Evolutionary conservation across 2,888 invertebrate genomes (phyloP).

Genomic region (Spisula solida): DNA sequence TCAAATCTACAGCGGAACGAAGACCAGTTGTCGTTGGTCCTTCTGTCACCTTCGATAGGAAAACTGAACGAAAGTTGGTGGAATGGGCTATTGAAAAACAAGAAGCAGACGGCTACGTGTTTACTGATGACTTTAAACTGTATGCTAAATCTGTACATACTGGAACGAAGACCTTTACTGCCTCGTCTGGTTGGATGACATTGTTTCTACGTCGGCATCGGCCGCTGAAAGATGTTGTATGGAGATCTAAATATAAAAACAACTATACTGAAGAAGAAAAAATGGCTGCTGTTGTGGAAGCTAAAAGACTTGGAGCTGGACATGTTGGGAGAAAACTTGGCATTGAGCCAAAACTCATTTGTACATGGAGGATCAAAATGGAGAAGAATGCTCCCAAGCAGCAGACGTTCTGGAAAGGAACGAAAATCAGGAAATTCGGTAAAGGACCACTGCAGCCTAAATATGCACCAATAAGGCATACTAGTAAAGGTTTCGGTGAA

Average conservation of each 20-base stretch:
- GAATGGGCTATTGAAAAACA: conserved; percentile 67
- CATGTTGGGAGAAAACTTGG: conserved; percentile 66
- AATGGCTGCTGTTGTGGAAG: conserved; percentile 60
- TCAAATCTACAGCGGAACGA: conserved; percentile 19
- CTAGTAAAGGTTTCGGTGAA: conserved; percentile 21
- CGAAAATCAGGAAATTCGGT: conserved; percentile 63
- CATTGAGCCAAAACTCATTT: conserved; percentile 64
- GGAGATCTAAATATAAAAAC: conserved; percentile 69
- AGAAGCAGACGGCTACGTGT: conserved; percentile 62
- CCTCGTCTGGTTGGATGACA: conserved; percentile 66
- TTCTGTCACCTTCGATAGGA: conserved; percentile 65
- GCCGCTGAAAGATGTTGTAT: conserved; percentile 57
- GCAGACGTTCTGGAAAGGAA: conserved; percentile 66
- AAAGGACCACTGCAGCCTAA: conserved; percentile 45
- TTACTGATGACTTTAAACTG: conserved; percentile 70
- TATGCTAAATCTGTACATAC: conserved; percentile 68
- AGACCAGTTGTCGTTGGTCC: conserved; percentile 62
- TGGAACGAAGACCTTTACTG: conserved; percentile 66
- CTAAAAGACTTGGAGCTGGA: conserved; percentile 65
- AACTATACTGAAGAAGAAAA: conserved; percentile 70
- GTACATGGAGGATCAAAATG: conserved; percentile 71
- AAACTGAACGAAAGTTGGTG: conserved; percentile 63
- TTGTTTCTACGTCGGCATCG: conserved; percentile 65
- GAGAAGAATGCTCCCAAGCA: conserved; percentile 56
- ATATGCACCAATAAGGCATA: conserved; percentile 45